Percentiles rank a stretch among this genome's conserved stretches.
Conservation (phyloP, 2,888 invertebrate genomes). For the Hyposoter dolosus region DNA sequence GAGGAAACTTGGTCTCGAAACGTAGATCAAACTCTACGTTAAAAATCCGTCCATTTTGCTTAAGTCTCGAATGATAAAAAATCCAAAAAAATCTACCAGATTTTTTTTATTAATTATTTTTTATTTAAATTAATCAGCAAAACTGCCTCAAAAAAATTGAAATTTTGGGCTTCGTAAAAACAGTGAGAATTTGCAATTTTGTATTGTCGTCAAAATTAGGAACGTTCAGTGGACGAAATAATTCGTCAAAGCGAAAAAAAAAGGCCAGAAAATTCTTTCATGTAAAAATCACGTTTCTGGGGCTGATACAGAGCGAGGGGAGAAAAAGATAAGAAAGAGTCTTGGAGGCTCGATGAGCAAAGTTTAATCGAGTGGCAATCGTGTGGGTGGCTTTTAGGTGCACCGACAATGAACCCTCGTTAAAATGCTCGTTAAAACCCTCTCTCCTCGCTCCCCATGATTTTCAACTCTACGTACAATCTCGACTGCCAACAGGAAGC, state of each 20-base stretch:
- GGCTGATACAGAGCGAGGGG: conserved; percentile 7
- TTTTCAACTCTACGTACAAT: conserved; percentile 59
- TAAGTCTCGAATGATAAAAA: neutral
- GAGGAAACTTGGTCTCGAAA: conserved; percentile 14
- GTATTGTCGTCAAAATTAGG: neutral
- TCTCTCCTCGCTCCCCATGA: conserved; percentile 59
- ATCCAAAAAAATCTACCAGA: neutral
- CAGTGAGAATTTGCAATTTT: neutral
- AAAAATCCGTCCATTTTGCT: neutral
- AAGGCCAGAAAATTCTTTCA: neutral
- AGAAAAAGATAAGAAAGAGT: conserved; percentile 50
- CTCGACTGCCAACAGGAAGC: conserved; percentile 62
- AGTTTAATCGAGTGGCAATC: conserved; percentile 68
- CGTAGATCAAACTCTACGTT: neutral
- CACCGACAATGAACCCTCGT: conserved; percentile 69
- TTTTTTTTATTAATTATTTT: too few species aligned
- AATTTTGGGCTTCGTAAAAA: neutral
- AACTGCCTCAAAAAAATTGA: neutral
- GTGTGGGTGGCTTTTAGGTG: conserved; percentile 67
- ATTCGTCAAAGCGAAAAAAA: conserved; percentile 31
- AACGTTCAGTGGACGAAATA: conserved; percentile 16
- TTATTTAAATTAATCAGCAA: neutral
- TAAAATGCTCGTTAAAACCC: conserved; percentile 66
- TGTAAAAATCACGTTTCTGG: conserved; percentile 27
- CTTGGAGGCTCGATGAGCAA: conserved; percentile 61